Percentiles rank a stretch among this genome's conserved stretches.
Conservation (phyloP, 1,140 invertebrate species). For the Apis laboriosa region DNA sequence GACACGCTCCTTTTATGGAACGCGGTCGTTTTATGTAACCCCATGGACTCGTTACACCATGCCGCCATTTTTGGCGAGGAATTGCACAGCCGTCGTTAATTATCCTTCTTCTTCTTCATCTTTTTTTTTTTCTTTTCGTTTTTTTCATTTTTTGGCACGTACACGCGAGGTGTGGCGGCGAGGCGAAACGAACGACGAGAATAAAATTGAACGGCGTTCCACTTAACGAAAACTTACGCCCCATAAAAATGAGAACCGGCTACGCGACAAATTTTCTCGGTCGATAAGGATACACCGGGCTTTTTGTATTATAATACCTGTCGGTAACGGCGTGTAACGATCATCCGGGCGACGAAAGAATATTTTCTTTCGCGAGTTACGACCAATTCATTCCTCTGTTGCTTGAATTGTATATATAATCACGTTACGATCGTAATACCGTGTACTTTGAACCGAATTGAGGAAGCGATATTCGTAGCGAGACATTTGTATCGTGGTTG, state of each 20-base stretch:
- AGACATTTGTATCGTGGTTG: no score
- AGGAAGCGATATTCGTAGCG: no score
- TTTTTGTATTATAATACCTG: not conserved
- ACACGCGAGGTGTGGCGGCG: constrained; percentile 35
- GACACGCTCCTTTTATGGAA: constrained; percentile 42
- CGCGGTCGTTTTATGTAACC: constrained; percentile 41
- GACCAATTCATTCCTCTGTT: not conserved
- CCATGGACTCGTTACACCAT: constrained; percentile 38
- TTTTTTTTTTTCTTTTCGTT: not conserved
- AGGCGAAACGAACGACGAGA: no score
- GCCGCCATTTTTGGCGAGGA: constrained; percentile 44
- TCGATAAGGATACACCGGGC: not conserved
- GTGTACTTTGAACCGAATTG: no score
- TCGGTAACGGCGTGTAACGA: not conserved
- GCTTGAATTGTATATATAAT: not conserved
- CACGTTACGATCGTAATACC: no score
- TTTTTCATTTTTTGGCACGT: constrained; percentile 5
- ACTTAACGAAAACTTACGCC: not conserved
- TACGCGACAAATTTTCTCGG: constrained; percentile 1
- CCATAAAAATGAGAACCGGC: not conserved
- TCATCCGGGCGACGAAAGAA: no score
- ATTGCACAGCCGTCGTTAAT: constrained; percentile 46
- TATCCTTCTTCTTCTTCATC: constrained; percentile 11
- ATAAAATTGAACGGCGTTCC: constrained; percentile 3
- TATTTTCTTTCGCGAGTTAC: not conserved